A percentile compares a stretch with the other conserved stretches of the same genome.
phyloP scores from a whole-genome alignment of 64 coral and sea anemone genomes.

The Orbicella faveolata region DNA sequence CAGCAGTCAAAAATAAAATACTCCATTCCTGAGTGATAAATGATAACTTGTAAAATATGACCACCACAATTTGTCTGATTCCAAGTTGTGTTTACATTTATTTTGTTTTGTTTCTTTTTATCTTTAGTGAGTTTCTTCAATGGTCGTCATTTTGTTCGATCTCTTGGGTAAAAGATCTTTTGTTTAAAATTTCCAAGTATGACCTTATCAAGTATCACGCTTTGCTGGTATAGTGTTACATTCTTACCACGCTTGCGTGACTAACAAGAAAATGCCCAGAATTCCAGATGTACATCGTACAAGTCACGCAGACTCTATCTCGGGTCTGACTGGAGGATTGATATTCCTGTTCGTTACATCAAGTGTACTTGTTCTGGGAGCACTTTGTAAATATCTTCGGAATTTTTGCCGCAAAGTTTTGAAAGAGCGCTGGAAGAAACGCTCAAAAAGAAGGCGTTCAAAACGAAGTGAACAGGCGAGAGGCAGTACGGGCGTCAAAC shows the following conservation, averaged over 20 bases:
- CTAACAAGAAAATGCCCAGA: slow-evolving; percentile 24
- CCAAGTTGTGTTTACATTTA: no score
- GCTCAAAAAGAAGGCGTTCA: slow-evolving; percentile 20
- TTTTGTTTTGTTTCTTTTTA: background rate
- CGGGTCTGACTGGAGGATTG: slow-evolving; percentile 23
- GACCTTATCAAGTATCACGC: background rate
- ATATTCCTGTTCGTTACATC: slow-evolving; percentile 36
- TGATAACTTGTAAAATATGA: no score
- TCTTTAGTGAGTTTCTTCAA: background rate
- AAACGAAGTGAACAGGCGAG: background rate
- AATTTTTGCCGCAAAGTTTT: slow-evolving; percentile 50
- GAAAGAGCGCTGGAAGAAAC: slow-evolving; percentile 21
- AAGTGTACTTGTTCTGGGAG: slow-evolving; percentile 52
- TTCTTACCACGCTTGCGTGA: background rate
- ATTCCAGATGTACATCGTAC: background rate
- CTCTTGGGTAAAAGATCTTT: background rate
- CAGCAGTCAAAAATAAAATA: no score
- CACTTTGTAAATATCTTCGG: slow-evolving; percentile 57
- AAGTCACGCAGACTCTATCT: background rate
- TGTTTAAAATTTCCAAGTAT: background rate
- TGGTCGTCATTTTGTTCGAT: no score
- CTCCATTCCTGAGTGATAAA: no score
- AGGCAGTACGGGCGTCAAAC: background rate
- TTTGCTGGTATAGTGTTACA: background rate
- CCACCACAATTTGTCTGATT: no score